Evolutionary conservation across 2,888 invertebrate genomes (phyloP).

Genomic region (Camponotus fellah): DNA sequence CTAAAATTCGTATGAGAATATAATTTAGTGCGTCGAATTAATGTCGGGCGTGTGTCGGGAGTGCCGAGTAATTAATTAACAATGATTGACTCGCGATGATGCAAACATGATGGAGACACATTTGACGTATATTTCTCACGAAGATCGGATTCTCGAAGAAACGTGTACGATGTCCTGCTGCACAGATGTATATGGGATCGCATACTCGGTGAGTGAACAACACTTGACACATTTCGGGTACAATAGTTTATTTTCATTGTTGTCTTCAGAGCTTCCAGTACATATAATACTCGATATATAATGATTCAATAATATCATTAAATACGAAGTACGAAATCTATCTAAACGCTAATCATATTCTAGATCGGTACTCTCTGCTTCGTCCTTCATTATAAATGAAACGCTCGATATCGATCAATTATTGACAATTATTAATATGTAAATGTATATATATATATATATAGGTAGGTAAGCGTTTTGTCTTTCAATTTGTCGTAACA

Average conservation of each 20-base stretch:
- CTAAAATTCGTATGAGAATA: too few relatives aligned
- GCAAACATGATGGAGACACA: too few relatives aligned
- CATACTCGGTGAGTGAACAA: conserved; percentile 2
- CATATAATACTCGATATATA: conserved; percentile 78
- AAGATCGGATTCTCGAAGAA: not conserved
- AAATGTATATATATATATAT: not conserved
- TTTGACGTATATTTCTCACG: not conserved
- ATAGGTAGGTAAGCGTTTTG: conserved; percentile 73
- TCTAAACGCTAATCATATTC: conserved; percentile 74
- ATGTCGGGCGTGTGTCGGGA: too few relatives aligned
- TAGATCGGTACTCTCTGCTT: conserved; percentile 70
- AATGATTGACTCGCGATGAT: not conserved
- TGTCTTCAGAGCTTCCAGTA: conserved; percentile 75
- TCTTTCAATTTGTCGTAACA: conserved; percentile 48
- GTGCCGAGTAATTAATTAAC: not conserved
- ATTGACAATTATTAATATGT: conserved; percentile 55
- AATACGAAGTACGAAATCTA: conserved; percentile 82
- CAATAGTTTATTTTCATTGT: conserved; percentile 81
- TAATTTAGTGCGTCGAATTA: not conserved
- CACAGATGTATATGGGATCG: not conserved
- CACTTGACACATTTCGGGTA: conserved; percentile 67
- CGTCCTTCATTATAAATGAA: conserved; percentile 73
- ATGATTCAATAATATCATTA: conserved; percentile 78
- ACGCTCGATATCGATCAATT: conserved; percentile 71
- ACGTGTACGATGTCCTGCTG: not conserved